Evolutionary conservation across 1,140 invertebrate species (phyloP).

Genomic region (Lordiphosa stackelbergi): DNA sequence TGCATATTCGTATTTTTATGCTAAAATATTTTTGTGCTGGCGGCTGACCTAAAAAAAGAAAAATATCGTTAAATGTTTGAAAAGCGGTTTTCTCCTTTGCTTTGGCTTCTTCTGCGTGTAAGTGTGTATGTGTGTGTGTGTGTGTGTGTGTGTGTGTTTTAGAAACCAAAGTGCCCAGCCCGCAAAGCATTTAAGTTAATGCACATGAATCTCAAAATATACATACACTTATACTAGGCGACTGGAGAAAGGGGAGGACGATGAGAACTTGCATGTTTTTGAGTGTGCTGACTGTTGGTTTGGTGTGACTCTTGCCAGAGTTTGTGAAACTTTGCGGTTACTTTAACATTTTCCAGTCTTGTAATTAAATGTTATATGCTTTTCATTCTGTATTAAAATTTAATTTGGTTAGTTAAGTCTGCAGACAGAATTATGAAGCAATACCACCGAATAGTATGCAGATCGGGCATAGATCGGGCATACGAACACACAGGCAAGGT

Average conservation of each 20-base stretch:
- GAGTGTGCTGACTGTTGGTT: conserved; percentile 11
- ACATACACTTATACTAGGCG: conserved; percentile 3
- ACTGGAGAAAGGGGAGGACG: not conserved
- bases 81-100: conserved; percentile 32
- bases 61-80: conserved; percentile 53
- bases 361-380: not conserved
- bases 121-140: conserved; percentile 6
- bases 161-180: conserved; percentile 68
- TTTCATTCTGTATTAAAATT: not conserved
- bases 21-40: conserved; percentile 65
- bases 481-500: too few relatives aligned
- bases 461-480: too few relatives aligned
- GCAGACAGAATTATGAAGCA: not conserved
- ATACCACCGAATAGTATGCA: too few relatives aligned
- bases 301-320: not conserved
- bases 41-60: conserved; percentile 60
- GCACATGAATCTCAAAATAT: conserved; percentile 54
- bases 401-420: conserved; percentile 15
- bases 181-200: conserved; percentile 74
- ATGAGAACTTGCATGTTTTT: conserved; percentile 12
- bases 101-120: conserved; percentile 24
- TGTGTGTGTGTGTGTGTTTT: conserved; percentile 28
- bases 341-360: conserved; percentile 29
- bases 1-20: conserved; percentile 63
- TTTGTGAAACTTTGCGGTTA: conserved; percentile 31